phyloP scores from a whole-genome alignment of 2,888 invertebrate genomes.

The Nycteola revayana region DNA sequence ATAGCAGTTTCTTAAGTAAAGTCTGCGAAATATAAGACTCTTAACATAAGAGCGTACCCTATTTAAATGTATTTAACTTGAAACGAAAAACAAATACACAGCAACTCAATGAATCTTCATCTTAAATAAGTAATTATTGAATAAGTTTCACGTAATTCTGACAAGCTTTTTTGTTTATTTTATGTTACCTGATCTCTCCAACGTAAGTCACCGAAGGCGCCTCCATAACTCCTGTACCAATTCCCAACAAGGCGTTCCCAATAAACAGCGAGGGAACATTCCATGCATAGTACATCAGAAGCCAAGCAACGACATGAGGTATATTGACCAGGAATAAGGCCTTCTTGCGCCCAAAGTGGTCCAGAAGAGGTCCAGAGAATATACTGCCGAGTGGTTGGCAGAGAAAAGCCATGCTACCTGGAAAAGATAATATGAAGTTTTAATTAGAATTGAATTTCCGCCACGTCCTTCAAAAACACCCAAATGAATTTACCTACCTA shows the following conservation, averaged over 20 bases:
- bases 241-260: constrained; percentile 76
- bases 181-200: constrained; percentile 78
- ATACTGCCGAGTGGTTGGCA: constrained; percentile 82
- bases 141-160: too few relatives aligned
- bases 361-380: constrained; percentile 79
- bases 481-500: too few relatives aligned
- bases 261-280: constrained; percentile 71
- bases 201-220: constrained; percentile 83
- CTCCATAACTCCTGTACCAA: constrained; percentile 83
- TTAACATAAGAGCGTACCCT: too few relatives aligned
- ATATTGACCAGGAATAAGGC: constrained; percentile 81
- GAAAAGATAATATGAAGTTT: constrained; percentile 19
- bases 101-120: too few relatives aligned
- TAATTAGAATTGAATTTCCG: too few relatives aligned
- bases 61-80: too few relatives aligned
- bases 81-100: too few relatives aligned
- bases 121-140: too few relatives aligned
- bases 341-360: constrained; percentile 78
- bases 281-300: constrained; percentile 77
- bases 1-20: too few relatives aligned
- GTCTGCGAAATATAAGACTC: too few relatives aligned
- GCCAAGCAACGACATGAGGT: constrained; percentile 81
- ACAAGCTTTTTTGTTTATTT: too few relatives aligned
- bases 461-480: too few relatives aligned
- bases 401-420: constrained; percentile 80